Conservation (phyloP, 2,888 invertebrate species). For the Serrognathus titanus region DNA sequence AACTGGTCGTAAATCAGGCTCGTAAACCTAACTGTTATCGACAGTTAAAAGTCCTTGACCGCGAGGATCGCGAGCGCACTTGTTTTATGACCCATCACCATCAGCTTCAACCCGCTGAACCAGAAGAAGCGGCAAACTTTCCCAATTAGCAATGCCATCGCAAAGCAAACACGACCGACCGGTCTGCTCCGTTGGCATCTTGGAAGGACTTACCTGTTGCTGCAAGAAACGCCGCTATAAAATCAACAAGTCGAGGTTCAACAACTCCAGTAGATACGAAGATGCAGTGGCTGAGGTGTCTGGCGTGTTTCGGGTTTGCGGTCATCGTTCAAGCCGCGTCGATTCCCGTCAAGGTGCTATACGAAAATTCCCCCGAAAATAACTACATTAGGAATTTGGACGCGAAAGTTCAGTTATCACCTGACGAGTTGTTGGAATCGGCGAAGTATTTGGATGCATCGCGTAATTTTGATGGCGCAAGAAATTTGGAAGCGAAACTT, state of each 20-base stretch:
- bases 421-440: constrained; percentile 18
- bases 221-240: constrained; percentile 40
- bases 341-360: constrained; percentile 26
- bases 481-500: constrained; percentile 33
- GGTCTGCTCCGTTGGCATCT: constrained; percentile 14
- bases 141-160: background rate
- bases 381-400: constrained; percentile 31
- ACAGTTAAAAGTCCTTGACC: constrained; percentile 19
- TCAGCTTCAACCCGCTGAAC: background rate
- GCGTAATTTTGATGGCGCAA: constrained; percentile 15
- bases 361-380: constrained; percentile 9
- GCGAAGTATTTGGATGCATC: no score
- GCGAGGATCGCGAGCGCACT: background rate
- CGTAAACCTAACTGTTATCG: background rate
- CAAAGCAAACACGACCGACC: constrained; percentile 16
- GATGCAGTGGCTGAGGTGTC: constrained; percentile 35
- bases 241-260: constrained; percentile 42
- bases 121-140: constrained; percentile 2
- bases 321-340: constrained; percentile 29
- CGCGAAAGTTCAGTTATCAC: constrained; percentile 35
- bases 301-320: constrained; percentile 30
- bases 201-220: constrained; percentile 25
- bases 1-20: no score
- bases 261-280: constrained; percentile 41
- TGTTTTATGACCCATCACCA: background rate